Percentiles rank a stretch among this genome's conserved stretches.
These are phyloP conservation scores for Apostichopus japonicus DNA, from an alignment of 35 echinoderm and acorn worm genomes.

Conservation along the genomic window DNA sequence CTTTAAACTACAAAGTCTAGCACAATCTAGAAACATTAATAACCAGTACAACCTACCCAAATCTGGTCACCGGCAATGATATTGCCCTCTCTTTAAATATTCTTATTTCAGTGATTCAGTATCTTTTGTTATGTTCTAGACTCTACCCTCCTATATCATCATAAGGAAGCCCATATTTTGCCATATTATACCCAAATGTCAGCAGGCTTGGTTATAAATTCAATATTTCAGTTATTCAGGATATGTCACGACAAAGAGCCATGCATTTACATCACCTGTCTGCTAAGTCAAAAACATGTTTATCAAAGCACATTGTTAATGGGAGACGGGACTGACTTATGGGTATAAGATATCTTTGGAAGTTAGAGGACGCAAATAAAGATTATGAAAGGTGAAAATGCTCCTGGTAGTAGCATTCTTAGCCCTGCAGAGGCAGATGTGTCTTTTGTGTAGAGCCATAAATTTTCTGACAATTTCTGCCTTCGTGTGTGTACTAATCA, in stretches of 20 bases:
- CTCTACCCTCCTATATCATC: not conserved
- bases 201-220: not conserved
- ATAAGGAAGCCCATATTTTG: not conserved
- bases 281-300: not conserved
- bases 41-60: too few relatives aligned
- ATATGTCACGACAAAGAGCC: constrained; percentile 6
- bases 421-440: not conserved
- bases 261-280: not conserved
- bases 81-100: not conserved
- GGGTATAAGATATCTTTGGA: not conserved
- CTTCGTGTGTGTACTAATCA: not conserved
- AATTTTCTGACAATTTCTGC: not conserved
- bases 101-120: not conserved
- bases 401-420: not conserved
- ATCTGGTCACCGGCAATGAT: not conserved
- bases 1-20: too few relatives aligned
- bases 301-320: not conserved
- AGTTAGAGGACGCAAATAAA: not conserved
- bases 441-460: not conserved
- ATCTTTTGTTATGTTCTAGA: too few relatives aligned
- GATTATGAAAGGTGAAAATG: not conserved
- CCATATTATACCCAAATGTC: not conserved
- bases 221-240: not conserved
- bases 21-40: too few relatives aligned
- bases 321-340: not conserved